Evolutionary conservation across 2,888 invertebrate genomes (phyloP), one percentile per base, ranked within the genome.

Genomic region (Cyaniris semiargus): DNA sequence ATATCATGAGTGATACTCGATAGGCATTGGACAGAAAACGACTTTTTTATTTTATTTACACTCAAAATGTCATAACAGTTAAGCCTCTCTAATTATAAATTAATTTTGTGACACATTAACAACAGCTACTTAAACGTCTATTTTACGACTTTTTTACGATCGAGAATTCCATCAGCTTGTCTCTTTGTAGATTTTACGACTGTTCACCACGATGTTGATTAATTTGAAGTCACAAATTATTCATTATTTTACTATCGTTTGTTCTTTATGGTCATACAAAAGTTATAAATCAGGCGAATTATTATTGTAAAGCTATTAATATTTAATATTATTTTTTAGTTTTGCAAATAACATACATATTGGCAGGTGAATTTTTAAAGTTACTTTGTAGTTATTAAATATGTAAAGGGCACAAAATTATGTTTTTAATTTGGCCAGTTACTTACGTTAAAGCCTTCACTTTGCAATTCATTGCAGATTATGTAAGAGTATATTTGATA

Each of bases 51-150:
- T 44, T 44, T 34, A 70, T 34, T 70, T 38, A 70, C 38, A 44
- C 18, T 18, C n/a, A 71, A 72, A 44, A 74, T 74, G 23, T 48
- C 21, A 74, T 34, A 74, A 48, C 48, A 18, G 53, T 74, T 44
- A 74, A 48, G 44, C 48, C 71, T 71, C 70, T 70, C 15, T 44
- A 74, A 74, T 74, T 48, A 53, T 38, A 53, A 74, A 74, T 74
- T 21, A 74, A 74, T 74, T 74, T 23, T 27, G 6, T 74, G 48
- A 48, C 48, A 74, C 74, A 44, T 48, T 48, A 27, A 23, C 38
- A 66, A 74, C 74, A 48, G 44, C 74, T 74, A 74, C 74, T 74
- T 48, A 74, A 74, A 48, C 23, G 74, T 74, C 74, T 48, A 74
- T 74, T 74, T 74, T 74, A 74, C 48, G 15, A 15, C 27, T 18